Base-by-base conservation (phyloP, 1,140 invertebrate species). In the Drosophila tsacasi region DNA sequence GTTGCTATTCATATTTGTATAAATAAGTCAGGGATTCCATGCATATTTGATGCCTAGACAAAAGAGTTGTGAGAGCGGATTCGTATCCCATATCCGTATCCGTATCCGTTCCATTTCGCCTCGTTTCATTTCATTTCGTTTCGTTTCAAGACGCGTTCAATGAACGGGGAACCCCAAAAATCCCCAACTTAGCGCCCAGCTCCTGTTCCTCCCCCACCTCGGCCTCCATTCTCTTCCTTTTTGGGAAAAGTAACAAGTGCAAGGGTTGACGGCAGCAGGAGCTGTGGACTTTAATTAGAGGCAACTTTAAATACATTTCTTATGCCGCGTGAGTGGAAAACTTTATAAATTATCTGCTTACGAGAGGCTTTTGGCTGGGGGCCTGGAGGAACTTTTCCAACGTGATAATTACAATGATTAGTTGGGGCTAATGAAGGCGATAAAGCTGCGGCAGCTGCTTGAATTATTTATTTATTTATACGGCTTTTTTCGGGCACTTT, bases 1-100 rank as follows among this genome's bases (percentile, higher is more conserved):
- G 85, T 89, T 89, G 85, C 85, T 90, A 89, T 89, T 89, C 85
- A 89, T 89, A 89, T 89, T 89, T 89, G 78, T 79, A 85, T 89
- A 76, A 89, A 89, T 89, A 90, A 89, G 90, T 84, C 67, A 89
- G 65, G 64, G 64, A 63, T 82, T 90, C 85, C 71, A 89, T 89
- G 76, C 81, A 89, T 89, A 55, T 89, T 89, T 89, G 85, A 89
- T 90, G 75, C 46, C 76, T 85, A 90, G 81, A 90, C 81, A 84
- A 90, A 89, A 89, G 85, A 89, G 85, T 89, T 90, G 85, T 66
- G 77, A 66, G 69, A 66, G 69, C 64, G 39, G 49, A 47, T 23
- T 54, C 73, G 61, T 63, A 46, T 78, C 62, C 65, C 54, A 59
- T 30, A 42, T 64, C 54, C 62, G 62, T 42, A 71, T 71, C 67